Evolutionary conservation across 2,797 vertebrate genomes (phyloP).

Genomic region (Pseudochromis fuscus): DNA sequence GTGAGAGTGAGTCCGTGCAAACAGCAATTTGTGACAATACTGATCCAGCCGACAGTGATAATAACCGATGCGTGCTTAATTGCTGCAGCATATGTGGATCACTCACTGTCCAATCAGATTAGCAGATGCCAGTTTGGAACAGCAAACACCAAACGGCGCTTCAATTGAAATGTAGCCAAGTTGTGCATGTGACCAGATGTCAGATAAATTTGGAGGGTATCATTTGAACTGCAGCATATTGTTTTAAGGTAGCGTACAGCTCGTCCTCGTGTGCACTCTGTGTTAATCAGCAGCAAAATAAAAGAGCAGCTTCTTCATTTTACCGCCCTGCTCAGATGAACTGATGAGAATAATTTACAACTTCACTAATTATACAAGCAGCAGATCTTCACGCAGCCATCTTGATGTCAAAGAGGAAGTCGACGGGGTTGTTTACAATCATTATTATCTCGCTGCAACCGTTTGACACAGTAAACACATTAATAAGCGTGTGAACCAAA

Average conservation of each 20-base stretch:
- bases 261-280: background rate
- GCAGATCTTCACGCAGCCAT: background rate
- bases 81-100: constrained; percentile 39
- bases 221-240: too few relatives aligned
- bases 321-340: background rate
- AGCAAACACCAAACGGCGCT: constrained; percentile 15
- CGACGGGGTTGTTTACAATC: background rate
- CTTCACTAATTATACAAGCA: background rate
- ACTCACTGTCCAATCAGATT: constrained; percentile 28
- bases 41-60: constrained; percentile 30
- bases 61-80: constrained; percentile 25
- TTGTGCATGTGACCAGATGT: constrained; percentile 6
- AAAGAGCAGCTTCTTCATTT: background rate
- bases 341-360: background rate
- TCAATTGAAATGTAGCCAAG: constrained; percentile 23
- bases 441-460: constrained; percentile 10
- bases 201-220: background rate
- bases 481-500: constrained; percentile 20
- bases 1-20: constrained; percentile 20
- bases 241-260: too few relatives aligned
- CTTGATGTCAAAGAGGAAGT: constrained; percentile 4
- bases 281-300: background rate
- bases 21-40: constrained; percentile 41
- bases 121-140: constrained; percentile 44
- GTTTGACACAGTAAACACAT: constrained; percentile 25